phyloP scores from a whole-genome alignment of 2,797 vertebrate species.

The Hephaestus fuliginosus region DNA sequence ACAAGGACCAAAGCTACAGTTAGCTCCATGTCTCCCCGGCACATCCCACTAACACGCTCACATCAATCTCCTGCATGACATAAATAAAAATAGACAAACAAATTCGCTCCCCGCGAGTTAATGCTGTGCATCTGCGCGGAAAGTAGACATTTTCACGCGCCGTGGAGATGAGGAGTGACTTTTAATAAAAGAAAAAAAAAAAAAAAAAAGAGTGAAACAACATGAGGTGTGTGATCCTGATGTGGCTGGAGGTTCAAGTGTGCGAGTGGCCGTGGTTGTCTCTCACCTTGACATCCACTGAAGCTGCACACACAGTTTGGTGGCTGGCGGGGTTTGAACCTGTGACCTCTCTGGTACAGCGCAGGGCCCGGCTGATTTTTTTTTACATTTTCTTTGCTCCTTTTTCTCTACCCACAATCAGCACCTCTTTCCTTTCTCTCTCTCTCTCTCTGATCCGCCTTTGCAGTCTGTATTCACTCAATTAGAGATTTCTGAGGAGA shows the following conservation, averaged over 20 bases:
- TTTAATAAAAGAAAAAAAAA: conserved; percentile 88
- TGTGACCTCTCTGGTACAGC: conserved; percentile 41
- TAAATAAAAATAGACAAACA: conserved; percentile 98
- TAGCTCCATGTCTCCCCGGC: conserved; percentile 85
- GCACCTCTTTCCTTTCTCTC: conserved; percentile 56
- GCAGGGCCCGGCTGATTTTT: background rate
- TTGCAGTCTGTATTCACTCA: conserved; percentile 92
- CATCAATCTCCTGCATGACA: conserved; percentile 95
- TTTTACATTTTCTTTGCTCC: background rate
- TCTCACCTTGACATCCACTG: background rate
- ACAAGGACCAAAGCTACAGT: conserved; percentile 86
- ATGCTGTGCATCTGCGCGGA: conserved; percentile 98
- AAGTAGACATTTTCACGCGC: conserved; percentile 98
- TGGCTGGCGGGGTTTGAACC: conserved; percentile 43
- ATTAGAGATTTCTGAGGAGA: conserved; percentile 95
- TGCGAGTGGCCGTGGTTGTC: background rate
- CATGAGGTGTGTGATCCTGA: conserved; percentile 82
- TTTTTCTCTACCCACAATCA: too few relatives aligned
- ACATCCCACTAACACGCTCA: conserved; percentile 89
- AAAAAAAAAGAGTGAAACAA: conserved; percentile 85
- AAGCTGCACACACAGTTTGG: background rate
- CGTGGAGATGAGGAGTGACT: conserved; percentile 96
- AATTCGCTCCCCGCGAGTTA: conserved; percentile 93
- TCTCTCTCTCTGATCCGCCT: conserved; percentile 48
- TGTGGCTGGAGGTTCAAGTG: conserved; percentile 70